Evolutionary conservation across 2,888 invertebrate species (phyloP).

Genomic region (Gari tellinella): DNA sequence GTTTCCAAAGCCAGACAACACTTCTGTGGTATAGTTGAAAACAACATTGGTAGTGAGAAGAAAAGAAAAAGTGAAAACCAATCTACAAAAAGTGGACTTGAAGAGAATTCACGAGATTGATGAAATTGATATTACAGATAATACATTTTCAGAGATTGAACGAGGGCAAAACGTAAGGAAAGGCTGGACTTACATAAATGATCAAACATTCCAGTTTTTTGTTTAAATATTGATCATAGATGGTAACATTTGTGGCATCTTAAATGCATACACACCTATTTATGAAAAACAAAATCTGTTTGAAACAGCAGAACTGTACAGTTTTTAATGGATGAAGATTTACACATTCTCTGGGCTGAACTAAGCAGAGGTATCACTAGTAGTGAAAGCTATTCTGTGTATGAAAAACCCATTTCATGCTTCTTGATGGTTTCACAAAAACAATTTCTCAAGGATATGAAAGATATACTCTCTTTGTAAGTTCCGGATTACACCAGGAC

Average conservation of each 20-base stretch:
- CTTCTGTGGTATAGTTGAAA: slow-evolving; percentile 9
- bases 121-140: slow-evolving; percentile 11
- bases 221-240: neutral
- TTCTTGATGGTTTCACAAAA: slow-evolving; percentile 40
- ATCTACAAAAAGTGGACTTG: slow-evolving; percentile 7
- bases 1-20: slow-evolving; percentile 26
- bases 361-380: slow-evolving; percentile 3
- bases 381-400: slow-evolving; percentile 9
- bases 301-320: slow-evolving; percentile 15
- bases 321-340: slow-evolving; percentile 19
- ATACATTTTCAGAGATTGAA: slow-evolving; percentile 33
- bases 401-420: slow-evolving; percentile 12
- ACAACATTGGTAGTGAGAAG: slow-evolving; percentile 2
- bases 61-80: slow-evolving; percentile 1
- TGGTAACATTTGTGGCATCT: neutral
- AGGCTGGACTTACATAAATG: slow-evolving; percentile 34
- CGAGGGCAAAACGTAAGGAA: slow-evolving; percentile 30
- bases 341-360: slow-evolving; percentile 18
- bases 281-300: slow-evolving; percentile 16
- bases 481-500: too few species aligned
- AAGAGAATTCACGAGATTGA: slow-evolving; percentile 9
- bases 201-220: slow-evolving; percentile 28
- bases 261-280: slow-evolving; percentile 13
- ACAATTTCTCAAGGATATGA: slow-evolving; percentile 41
- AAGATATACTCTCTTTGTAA: slow-evolving; percentile 23